Evolutionary conservation across 2,888 invertebrate genomes (phyloP), one percentile per base, ranked within the genome.

Genomic region (Protodeltote pygarga): DNA sequence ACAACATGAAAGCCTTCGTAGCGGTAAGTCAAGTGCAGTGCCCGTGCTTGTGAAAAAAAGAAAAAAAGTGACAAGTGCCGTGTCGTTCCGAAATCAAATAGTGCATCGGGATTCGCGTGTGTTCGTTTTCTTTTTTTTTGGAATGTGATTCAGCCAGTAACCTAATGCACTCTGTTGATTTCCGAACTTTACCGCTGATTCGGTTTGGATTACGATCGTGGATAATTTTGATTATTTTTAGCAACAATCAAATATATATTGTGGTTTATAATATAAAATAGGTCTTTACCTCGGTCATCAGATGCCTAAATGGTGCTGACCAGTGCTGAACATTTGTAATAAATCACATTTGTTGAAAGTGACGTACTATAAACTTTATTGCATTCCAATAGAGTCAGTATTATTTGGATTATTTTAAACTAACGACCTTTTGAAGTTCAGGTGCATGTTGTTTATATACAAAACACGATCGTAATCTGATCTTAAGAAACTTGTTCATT

Each of bases 1-100:
- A 77, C 89, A 91, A 57, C 88, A 92, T 92, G 92, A 92, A 85
- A 85, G 85, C 90, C 89, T 92, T 89, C 88, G 88, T 89, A 85
- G 91, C 92, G 92, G 92, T 92, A 89, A 92, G 91, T 92, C 75
- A 66, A 83, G 87, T 85, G 85, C 60, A 61, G 77, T 81, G 82
- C 60, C 61, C 64, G 82, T 79, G 78, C 47, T 64, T 75, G 79
- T 80, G 78, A 64, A 64, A 35, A 58, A 21, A 51, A 48, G 45
- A 53, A 66, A 60, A 63, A 68, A 73, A 85, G 83, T 85, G 85
- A 81, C 76, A 79, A 85, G 86, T 87, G 86, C 71, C 75, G 85
- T 86, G 86, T 80, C 79, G 81, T 87, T 87, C 87, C 53, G 81
- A 87, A 89, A 88, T 89, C 87, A 83, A 77, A 75, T 55, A 66